A percentile compares a stretch with the other conserved stretches of the same genome.
phyloP scores from a whole-genome alignment of 1,140 invertebrate genomes.

The Berghia stephanieae region DNA sequence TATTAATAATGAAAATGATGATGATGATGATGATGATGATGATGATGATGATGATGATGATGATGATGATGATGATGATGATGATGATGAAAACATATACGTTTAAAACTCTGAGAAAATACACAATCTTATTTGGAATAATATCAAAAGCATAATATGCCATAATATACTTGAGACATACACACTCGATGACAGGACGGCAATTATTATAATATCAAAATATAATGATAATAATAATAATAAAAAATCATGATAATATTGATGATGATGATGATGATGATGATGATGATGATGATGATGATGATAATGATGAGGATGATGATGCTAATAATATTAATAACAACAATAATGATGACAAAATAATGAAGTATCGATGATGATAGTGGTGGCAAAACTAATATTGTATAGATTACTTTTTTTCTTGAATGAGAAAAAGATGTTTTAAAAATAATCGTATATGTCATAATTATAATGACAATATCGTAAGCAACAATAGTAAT shows the following conservation, averaged over 20 bases:
- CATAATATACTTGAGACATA: background rate
- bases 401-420: background rate
- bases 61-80: too few relatives aligned
- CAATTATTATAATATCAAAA: background rate
- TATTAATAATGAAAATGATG: too few relatives aligned
- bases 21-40: too few relatives aligned
- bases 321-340: too few relatives aligned
- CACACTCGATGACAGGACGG: background rate
- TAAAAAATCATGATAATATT: background rate
- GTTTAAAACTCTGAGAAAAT: too few relatives aligned
- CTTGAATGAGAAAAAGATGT: background rate
- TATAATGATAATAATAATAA: background rate
- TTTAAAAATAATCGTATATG: too few relatives aligned
- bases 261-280: slow-evolving; percentile 13
- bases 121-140: background rate
- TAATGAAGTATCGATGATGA: too few relatives aligned
- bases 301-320: slow-evolving; percentile 6
- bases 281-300: slow-evolving; percentile 16
- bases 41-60: too few relatives aligned
- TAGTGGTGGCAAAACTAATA: background rate
- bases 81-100: too few relatives aligned
- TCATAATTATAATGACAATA: too few relatives aligned
- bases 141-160: background rate
- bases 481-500: too few relatives aligned
- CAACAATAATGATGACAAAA: too few relatives aligned